A percentile compares a stretch with the other conserved stretches of the same genome.
Conservation (phyloP, 2,113 vertebrate species). For the Dasypus novemcinctus region DNA sequence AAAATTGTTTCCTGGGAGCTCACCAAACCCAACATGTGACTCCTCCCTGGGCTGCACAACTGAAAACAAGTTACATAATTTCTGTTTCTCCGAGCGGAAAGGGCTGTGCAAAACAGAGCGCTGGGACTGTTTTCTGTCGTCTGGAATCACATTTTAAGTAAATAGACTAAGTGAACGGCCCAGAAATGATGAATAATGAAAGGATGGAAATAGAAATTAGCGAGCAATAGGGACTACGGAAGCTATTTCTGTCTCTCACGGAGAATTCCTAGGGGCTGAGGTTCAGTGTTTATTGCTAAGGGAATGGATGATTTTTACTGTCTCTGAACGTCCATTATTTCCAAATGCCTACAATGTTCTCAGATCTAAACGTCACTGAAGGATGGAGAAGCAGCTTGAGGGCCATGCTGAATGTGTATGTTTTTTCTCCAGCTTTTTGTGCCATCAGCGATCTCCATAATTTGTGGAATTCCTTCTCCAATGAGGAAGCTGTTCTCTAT, state of each 20-base stretch:
- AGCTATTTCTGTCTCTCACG: conserved; percentile 68
- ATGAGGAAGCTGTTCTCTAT: neutral
- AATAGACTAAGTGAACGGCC: conserved; percentile 58
- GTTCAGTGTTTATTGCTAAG: conserved; percentile 62
- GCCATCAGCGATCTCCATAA: neutral
- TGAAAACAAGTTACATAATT: conserved; percentile 80
- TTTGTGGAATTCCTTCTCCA: conserved; percentile 30
- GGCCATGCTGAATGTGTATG: neutral
- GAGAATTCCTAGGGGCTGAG: conserved; percentile 52
- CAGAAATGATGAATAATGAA: conserved; percentile 64
- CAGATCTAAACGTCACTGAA: neutral
- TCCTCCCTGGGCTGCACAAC: conserved; percentile 58
- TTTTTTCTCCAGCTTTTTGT: neutral
- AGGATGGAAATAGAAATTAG: conserved; percentile 60
- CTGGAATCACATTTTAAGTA: conserved; percentile 75
- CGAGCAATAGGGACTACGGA: conserved; percentile 32
- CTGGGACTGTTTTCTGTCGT: conserved; percentile 55
- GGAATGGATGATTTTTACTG: conserved; percentile 68
- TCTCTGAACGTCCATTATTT: conserved; percentile 53
- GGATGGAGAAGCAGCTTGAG: neutral
- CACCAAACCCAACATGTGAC: conserved; percentile 72
- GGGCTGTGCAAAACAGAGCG: conserved; percentile 41
- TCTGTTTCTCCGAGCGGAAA: conserved; percentile 57
- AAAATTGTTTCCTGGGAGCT: conserved; percentile 73
- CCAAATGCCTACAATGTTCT: conserved; percentile 38